Percentiles rank a stretch among this genome's conserved stretches.
Conservation (phyloP, 2,797 vertebrate species). For the Scomberomorus guttatus region DNA sequence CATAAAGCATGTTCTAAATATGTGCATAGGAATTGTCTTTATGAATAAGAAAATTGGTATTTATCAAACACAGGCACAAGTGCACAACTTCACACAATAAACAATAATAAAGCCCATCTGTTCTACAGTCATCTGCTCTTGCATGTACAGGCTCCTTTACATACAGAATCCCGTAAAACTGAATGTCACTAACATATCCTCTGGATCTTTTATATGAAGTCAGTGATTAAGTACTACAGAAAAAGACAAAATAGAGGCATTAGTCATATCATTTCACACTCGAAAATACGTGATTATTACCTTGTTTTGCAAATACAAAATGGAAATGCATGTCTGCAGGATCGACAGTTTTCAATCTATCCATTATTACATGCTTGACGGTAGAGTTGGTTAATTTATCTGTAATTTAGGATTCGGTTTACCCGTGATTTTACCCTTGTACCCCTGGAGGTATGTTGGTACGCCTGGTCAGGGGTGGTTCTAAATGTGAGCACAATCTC, state of each 20-base stretch:
- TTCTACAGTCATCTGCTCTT: too few relatives aligned
- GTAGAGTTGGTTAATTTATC: not conserved
- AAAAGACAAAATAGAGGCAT: not conserved
- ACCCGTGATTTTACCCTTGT: not conserved
- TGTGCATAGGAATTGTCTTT: too few relatives aligned
- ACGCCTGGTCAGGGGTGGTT: not conserved
- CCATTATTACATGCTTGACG: not conserved
- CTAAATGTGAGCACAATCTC: not conserved
- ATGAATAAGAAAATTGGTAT: too few relatives aligned
- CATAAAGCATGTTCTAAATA: too few relatives aligned
- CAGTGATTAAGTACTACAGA: not conserved
- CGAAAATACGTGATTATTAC: too few relatives aligned
- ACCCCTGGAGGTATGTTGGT: not conserved
- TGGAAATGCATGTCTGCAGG: not conserved
- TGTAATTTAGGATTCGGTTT: not conserved
- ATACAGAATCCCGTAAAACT: too few relatives aligned
- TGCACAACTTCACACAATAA: too few relatives aligned
- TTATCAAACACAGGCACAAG: too few relatives aligned
- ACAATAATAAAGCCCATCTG: too few relatives aligned
- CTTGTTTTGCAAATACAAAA: not conserved
- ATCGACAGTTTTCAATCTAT: not conserved
- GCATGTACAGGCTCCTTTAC: too few relatives aligned
- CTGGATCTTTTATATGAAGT: too few relatives aligned
- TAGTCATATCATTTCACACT: not conserved
- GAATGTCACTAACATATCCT: not conserved